These are phyloP conservation scores for Dunckerocampus dactyliophorus DNA, from an alignment of 2,113 vertebrate genomes.

Conservation along the genomic window DNA sequence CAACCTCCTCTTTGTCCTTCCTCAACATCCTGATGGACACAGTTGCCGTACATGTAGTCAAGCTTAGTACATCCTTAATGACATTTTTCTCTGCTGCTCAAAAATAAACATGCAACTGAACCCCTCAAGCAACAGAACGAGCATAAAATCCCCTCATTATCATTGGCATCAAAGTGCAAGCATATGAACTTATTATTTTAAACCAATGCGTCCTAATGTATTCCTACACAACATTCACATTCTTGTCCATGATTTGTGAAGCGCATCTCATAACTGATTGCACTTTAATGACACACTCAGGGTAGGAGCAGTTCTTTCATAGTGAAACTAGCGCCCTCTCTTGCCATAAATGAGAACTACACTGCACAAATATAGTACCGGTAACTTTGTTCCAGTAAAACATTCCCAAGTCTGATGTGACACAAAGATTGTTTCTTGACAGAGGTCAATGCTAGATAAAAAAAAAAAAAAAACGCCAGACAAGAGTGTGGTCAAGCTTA, in stretches of 20 bases:
- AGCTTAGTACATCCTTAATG: background rate
- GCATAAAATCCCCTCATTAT: background rate
- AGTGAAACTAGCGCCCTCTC: background rate
- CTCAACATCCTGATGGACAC: slow-evolving; percentile 82
- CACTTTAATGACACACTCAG: background rate
- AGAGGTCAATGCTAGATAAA: no score
- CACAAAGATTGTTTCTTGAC: no score
- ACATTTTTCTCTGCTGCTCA: background rate
- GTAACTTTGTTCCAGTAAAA: no score
- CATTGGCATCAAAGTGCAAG: background rate
- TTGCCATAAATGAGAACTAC: background rate
- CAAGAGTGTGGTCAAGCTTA: no score
- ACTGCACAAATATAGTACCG: background rate
- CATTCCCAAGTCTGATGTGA: no score
- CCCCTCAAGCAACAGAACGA: background rate
- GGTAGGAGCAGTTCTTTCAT: background rate
- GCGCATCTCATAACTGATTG: background rate
- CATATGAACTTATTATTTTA: background rate
- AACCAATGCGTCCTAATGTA: background rate
- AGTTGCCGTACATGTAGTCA: slow-evolving; percentile 5
- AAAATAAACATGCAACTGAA: background rate
- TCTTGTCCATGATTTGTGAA: background rate
- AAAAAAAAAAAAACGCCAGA: no score
- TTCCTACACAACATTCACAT: background rate
- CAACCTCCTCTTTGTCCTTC: slow-evolving; percentile 95